Evolutionary conservation across 2,113 vertebrate genomes (phyloP).

Genomic region (Platysteira castanea): DNA sequence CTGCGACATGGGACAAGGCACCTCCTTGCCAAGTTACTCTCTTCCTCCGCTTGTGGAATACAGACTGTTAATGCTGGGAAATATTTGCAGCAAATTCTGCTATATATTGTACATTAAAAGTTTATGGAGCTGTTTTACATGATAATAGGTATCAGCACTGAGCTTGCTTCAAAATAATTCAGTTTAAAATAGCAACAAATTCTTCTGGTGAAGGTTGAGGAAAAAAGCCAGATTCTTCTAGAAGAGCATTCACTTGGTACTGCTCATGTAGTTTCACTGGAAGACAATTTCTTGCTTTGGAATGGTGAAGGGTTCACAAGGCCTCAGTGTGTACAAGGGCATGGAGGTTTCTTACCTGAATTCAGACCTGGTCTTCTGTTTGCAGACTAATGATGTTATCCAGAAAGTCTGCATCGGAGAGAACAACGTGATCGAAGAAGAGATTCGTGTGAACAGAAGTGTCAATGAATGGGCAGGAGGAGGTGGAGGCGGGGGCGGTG

Average conservation of each 20-base stretch:
- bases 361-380: neutral
- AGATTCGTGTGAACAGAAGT: conserved; percentile 78
- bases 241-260: neutral
- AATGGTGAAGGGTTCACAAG: neutral
- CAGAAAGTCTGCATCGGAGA: conserved; percentile 90
- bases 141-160: neutral
- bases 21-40: neutral
- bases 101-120: neutral
- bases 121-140: neutral
- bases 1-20: neutral
- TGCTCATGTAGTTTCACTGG: neutral
- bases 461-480: conserved; percentile 88
- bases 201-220: neutral
- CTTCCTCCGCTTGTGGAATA: neutral
- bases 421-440: conserved; percentile 85
- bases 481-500: conserved; percentile 93
- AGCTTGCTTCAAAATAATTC: neutral
- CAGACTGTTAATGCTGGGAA: neutral
- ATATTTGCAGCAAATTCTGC: neutral
- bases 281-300: neutral
- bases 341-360: neutral
- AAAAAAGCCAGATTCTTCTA: neutral
- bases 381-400: conserved; percentile 80
- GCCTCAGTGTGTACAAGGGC: neutral
- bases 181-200: neutral